Conservation (phyloP, 2,888 invertebrate species). For the Drosophila antonietae region DNA sequence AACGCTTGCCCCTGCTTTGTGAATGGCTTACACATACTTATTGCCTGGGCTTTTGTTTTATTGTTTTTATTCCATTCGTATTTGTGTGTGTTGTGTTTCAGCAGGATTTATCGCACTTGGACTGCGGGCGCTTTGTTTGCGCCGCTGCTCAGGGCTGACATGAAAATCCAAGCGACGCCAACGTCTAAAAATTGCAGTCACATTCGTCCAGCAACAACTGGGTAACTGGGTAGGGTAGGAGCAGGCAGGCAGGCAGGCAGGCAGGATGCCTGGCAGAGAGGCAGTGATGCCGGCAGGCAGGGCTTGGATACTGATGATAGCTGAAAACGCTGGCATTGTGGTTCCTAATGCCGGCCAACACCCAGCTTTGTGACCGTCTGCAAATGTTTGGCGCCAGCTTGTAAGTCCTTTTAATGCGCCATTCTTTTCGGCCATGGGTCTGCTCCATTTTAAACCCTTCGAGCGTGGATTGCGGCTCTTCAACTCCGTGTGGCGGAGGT, state of each 20-base stretch:
- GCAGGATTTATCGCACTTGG: slow-evolving; percentile 77
- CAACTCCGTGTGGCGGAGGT: slow-evolving; percentile 40
- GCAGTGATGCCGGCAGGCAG: neutral
- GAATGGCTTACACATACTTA: slow-evolving; percentile 37
- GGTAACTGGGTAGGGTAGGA: neutral
- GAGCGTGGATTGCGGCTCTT: slow-evolving; percentile 35
- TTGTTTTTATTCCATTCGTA: slow-evolving; percentile 44
- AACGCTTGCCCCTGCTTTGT: slow-evolving; percentile 32
- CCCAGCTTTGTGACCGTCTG: slow-evolving; percentile 62
- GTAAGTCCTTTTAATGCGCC: slow-evolving; percentile 59
- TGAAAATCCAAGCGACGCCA: slow-evolving; percentile 71
- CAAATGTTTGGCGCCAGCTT: slow-evolving; percentile 58
- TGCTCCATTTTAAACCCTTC: slow-evolving; percentile 39
- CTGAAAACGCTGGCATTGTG: slow-evolving; percentile 23
- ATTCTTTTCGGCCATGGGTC: slow-evolving; percentile 34
- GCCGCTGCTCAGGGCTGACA: slow-evolving; percentile 65
- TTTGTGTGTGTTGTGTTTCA: slow-evolving; percentile 63
- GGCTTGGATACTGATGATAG: slow-evolving; percentile 11
- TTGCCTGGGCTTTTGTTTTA: slow-evolving; percentile 38
- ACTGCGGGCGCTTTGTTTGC: slow-evolving; percentile 73
- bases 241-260: neutral
- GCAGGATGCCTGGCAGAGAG: too few species aligned
- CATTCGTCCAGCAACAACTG: slow-evolving; percentile 58
- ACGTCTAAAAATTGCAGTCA: slow-evolving; percentile 71
- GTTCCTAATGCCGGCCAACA: slow-evolving; percentile 45